Base-by-base conservation (phyloP, 2,113 vertebrate species). In the Melanostigma gelatinosum region DNA sequence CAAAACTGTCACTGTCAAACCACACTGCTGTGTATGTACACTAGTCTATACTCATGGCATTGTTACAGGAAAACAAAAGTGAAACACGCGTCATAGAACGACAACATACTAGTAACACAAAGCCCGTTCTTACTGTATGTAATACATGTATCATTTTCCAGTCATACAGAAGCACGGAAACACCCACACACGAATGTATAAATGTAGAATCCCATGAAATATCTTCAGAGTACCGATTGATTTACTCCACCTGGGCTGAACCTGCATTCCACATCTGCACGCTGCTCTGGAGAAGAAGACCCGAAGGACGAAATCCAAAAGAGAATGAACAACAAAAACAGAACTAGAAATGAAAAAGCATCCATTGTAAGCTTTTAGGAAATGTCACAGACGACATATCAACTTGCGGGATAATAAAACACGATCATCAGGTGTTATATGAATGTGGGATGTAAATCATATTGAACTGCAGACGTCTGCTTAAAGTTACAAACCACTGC, bases 201-300 rank as follows among this genome's bases (percentile, higher is more conserved):
- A 95, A 94, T 90, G 38, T 80, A 77, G 91, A 93, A 90, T 91
- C 93, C 90, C 93, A 91, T 89, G 77, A 81, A 89, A 80, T 69
- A 66, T 94, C 91, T 92, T 92, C 44, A 63, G 76, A 90, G 92
- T 82, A 86, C 88, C 87, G 77, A 87, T 92, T 93, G 94, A 95
- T 96, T 94, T 94, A 94, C 94, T 95, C 93, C 95, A 93, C 93
- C 93, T 94, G 93, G 92, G 93, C 89, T 89, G 80, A 92, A 89
- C 90, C 86, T 82, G 73, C 94, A 96, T 96, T 95, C 95, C 95
- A 94, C 95, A 93, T 94, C 94, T 93, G 95, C 90, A 74, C 91
- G 88, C 89, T 90, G 70, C 93, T 91, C 91, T 90, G 94, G 87
- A 92, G 93, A 94, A 57, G 94, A 93, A 96, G 96, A 94, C 96